phyloP scores from a whole-genome alignment of 2,797 vertebrate species.

The Fratercula arctica region DNA sequence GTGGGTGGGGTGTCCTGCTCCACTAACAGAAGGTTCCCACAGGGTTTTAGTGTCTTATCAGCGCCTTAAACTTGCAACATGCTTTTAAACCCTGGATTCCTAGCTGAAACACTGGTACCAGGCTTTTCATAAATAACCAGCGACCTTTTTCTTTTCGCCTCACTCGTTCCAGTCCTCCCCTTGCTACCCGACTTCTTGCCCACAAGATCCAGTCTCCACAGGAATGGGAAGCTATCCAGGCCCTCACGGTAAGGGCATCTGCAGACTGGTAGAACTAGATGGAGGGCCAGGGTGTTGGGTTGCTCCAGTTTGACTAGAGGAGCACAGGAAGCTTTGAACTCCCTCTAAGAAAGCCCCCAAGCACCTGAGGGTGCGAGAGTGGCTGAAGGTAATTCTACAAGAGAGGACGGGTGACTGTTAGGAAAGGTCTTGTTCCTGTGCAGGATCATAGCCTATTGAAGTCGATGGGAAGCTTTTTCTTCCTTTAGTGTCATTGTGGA shows the following conservation, averaged over 20 bases:
- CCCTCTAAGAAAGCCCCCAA: not conserved
- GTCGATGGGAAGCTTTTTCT: not conserved
- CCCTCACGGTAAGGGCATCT: conserved; percentile 85
- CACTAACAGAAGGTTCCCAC: not conserved
- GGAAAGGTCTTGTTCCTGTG: not conserved
- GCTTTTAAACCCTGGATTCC: not conserved
- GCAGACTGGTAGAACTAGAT: not conserved
- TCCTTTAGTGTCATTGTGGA: not conserved
- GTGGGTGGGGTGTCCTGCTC: not conserved
- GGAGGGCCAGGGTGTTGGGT: not conserved
- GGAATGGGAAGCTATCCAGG: conserved; percentile 97
- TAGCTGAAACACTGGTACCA: not conserved
- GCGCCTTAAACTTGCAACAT: not conserved
- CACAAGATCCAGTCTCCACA: conserved; percentile 99
- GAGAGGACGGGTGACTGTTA: not conserved
- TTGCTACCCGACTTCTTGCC: conserved; percentile 93
- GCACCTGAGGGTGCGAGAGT: not conserved
- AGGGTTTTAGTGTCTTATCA: not conserved
- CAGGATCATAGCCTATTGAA: not conserved
- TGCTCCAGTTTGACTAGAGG: not conserved
- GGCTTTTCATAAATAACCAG: not conserved
- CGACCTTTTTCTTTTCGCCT: not conserved
- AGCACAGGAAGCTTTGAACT: not conserved
- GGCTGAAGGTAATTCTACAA: not conserved
- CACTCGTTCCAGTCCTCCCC: conserved; percentile 66